Conservation (phyloP, 2,888 invertebrate species). For the Sesia bembeciformis region DNA sequence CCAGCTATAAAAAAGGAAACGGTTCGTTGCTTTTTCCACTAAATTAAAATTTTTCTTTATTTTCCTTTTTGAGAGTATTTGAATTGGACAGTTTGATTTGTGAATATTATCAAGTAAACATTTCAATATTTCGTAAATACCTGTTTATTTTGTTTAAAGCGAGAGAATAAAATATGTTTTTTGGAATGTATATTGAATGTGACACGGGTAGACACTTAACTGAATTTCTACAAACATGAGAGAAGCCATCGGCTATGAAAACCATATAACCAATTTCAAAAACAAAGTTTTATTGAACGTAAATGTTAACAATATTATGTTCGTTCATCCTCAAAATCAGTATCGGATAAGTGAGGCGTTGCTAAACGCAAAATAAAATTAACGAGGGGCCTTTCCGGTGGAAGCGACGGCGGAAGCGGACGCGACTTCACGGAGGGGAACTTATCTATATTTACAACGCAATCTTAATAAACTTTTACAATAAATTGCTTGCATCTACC, state of each 20-base stretch:
- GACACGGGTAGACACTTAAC: too few relatives aligned
- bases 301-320: too few relatives aligned
- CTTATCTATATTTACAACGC: background rate
- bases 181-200: too few relatives aligned
- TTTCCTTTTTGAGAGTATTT: conserved; percentile 50
- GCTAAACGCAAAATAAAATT: background rate
- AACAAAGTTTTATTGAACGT: too few relatives aligned
- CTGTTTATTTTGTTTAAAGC: too few relatives aligned
- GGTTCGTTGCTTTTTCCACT: conserved; percentile 72
- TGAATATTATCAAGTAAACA: conserved; percentile 2
- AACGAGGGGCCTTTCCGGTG: background rate
- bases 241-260: too few relatives aligned
- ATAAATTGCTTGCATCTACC: background rate
- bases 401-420: background rate
- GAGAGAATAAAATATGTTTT: too few relatives aligned
- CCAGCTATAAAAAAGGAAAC: conserved; percentile 72
- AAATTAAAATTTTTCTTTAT: conserved; percentile 69
- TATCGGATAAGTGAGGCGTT: background rate
- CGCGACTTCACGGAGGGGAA: background rate
- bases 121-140: too few relatives aligned
- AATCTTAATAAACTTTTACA: background rate
- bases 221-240: too few relatives aligned
- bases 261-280: too few relatives aligned
- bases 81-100: conserved; percentile 28
- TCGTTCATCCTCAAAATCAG: too few relatives aligned